Conservation (phyloP, 1,140 invertebrate genomes). For the Dreissena rostriformis region DNA sequence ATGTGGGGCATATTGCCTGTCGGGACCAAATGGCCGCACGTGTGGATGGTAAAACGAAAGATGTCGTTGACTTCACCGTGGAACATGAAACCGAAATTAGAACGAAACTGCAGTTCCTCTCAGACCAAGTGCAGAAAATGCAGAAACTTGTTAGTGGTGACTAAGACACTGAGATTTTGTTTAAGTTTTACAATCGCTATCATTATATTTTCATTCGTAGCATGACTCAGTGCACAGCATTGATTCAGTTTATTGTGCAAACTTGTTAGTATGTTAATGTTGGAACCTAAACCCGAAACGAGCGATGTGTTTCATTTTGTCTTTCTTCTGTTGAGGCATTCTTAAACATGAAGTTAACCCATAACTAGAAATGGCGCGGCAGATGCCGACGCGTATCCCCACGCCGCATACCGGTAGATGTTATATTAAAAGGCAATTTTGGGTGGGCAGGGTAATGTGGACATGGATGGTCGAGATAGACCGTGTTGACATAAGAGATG, state of each 20-base stretch:
- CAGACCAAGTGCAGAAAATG: constrained; percentile 37
- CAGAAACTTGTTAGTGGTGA: constrained; percentile 27
- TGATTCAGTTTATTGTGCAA: neutral
- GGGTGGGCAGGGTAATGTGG: too few species aligned
- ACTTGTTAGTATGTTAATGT: neutral
- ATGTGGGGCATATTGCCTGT: neutral
- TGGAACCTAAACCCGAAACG: neutral
- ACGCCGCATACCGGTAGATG: too few species aligned
- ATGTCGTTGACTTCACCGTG: neutral
- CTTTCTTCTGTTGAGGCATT: neutral
- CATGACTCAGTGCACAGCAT: neutral
- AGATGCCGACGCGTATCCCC: too few species aligned
- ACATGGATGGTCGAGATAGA: too few species aligned
- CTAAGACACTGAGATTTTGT: too few species aligned
- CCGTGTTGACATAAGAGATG: too few species aligned
- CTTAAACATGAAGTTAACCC: too few species aligned
- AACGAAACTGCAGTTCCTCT: constrained; percentile 26
- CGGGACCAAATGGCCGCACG: neutral
- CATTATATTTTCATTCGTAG: neutral
- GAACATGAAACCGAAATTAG: constrained; percentile 26
- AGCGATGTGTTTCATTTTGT: neutral
- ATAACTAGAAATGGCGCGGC: too few species aligned
- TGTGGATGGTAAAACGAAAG: neutral
- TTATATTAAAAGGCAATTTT: too few species aligned
- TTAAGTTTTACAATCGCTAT: neutral